These are phyloP conservation scores for Acanthiza pusilla DNA, from an alignment of 2,797 vertebrate species.

Conservation along the genomic window DNA sequence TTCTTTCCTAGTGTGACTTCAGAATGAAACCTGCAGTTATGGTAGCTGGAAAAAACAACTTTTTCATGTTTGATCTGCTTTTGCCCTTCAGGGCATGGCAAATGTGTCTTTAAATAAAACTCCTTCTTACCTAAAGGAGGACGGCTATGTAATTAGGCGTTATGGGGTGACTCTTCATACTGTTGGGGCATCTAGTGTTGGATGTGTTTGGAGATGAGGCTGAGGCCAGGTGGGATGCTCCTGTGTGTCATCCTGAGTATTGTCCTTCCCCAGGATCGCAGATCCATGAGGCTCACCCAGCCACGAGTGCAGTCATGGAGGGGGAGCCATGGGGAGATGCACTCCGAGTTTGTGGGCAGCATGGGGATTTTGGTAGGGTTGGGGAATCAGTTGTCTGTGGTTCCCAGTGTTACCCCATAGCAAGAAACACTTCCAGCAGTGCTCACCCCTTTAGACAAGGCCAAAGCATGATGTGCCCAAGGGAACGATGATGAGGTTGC, in stretches of 20 bases:
- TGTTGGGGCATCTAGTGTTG: not conserved
- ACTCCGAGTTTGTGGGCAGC: not conserved
- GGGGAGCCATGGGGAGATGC: not conserved
- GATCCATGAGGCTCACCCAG: not conserved
- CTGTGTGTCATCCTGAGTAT: not conserved
- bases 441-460: not conserved
- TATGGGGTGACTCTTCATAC: not conserved
- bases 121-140: not conserved
- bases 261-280: not conserved
- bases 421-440: not conserved
- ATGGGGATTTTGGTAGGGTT: not conserved
- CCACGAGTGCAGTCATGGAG: not conserved
- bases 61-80: not conserved
- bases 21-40: not conserved
- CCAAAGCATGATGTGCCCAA: accelerated
- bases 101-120: not conserved
- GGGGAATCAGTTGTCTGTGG: not conserved
- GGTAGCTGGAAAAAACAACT: not conserved
- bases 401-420: not conserved
- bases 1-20: conserved; percentile 10
- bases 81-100: conserved; percentile 1
- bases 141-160: not conserved
- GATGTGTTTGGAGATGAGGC: not conserved
- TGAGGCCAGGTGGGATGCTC: not conserved
- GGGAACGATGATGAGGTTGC: not conserved